These are phyloP conservation scores for Pseudachorutes palmiensis DNA, from an alignment of 1,140 invertebrate genomes.

Conservation along the genomic window DNA sequence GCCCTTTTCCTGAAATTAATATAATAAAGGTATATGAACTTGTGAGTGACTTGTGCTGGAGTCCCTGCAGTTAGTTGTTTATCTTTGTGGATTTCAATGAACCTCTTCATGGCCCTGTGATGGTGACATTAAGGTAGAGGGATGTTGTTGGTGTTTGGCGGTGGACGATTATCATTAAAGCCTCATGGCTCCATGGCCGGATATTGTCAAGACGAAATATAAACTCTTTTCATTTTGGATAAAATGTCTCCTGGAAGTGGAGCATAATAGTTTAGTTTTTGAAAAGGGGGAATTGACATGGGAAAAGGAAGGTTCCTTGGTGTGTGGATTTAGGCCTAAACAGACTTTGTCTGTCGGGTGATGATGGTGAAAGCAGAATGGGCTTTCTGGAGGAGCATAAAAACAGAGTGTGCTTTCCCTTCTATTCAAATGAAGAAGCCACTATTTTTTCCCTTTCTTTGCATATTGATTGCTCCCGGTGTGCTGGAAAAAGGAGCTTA, in stretches of 20 bases:
- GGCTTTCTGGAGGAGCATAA: background rate
- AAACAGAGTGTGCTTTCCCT: background rate
- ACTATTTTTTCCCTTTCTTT: background rate
- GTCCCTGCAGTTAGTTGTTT: background rate
- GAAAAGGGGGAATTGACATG: conserved; percentile 3
- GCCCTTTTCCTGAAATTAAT: background rate
- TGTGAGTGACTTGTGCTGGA: background rate
- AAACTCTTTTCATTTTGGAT: background rate
- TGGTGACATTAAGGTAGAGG: background rate
- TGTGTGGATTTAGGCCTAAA: background rate
- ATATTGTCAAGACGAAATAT: background rate
- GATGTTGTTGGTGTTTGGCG: background rate
- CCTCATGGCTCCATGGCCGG: background rate
- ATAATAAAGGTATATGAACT: conserved; percentile 10
- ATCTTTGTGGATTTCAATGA: no score
- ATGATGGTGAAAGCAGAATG: background rate
- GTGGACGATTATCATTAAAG: conserved; percentile 9
- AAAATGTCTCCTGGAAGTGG: background rate
- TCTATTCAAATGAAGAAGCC: background rate
- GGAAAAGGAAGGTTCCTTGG: background rate
- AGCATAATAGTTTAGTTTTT: background rate
- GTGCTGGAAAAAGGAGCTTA: background rate
- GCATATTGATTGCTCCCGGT: background rate
- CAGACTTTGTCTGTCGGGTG: background rate
- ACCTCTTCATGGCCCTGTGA: background rate